phyloP scores from a whole-genome alignment of 2,797 vertebrate species.

The Gouania willdenowi region DNA sequence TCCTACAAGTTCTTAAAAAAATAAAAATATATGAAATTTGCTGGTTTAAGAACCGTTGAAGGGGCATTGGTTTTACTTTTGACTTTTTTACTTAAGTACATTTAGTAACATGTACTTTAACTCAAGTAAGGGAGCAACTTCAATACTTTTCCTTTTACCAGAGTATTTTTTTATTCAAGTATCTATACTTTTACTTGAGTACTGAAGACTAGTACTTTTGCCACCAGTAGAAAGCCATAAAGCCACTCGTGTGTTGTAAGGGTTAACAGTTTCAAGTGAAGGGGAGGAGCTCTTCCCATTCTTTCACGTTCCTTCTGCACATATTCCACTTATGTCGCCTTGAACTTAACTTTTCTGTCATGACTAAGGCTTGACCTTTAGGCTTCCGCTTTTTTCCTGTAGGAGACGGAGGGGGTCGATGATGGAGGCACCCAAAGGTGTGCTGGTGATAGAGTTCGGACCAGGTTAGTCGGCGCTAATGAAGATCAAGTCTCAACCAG shows the following conservation, averaged over 20 bases:
- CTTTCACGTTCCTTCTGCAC: conserved; percentile 37
- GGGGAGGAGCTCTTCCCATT: conserved; percentile 40
- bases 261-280: conserved; percentile 28
- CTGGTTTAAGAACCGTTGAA: too few relatives aligned
- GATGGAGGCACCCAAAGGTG: conserved; percentile 19
- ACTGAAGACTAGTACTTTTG: too few relatives aligned
- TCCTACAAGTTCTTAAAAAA: too few relatives aligned
- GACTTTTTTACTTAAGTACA: too few relatives aligned
- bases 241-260: conserved; percentile 3
- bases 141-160: too few relatives aligned
- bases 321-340: conserved; percentile 9
- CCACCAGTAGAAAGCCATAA: too few relatives aligned
- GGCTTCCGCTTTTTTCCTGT: conserved; percentile 6
- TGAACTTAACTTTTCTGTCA: conserved; percentile 1
- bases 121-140: too few relatives aligned
- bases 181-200: too few relatives aligned
- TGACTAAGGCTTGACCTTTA: background rate
- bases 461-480: conserved; percentile 30
- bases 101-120: too few relatives aligned
- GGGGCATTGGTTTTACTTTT: too few relatives aligned
- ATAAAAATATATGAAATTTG: too few relatives aligned
- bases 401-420: conserved; percentile 56
- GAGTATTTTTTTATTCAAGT: too few relatives aligned
- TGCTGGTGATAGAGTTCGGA: conserved; percentile 9
- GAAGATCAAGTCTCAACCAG: conserved; percentile 43